These are phyloP conservation scores for Nylanderia fulva DNA, from an alignment of 1,140 invertebrate species.

Conservation along the genomic window DNA sequence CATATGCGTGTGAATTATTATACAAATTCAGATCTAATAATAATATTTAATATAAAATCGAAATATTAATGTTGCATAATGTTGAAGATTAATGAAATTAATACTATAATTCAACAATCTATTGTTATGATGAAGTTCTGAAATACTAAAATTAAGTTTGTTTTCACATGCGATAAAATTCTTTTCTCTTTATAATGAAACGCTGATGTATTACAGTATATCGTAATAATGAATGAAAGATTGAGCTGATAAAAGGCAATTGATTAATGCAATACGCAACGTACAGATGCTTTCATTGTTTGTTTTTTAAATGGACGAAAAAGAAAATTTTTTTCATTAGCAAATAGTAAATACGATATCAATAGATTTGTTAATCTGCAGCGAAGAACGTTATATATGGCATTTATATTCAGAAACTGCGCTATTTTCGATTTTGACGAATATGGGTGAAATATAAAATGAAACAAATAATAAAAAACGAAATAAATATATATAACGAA, in stretches of 20 bases:
- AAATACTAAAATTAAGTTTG: neutral
- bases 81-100: no score
- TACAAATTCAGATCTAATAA: neutral
- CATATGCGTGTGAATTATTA: neutral
- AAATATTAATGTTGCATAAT: no score
- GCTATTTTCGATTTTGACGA: slow-evolving; percentile 4
- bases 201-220: neutral
- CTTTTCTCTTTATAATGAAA: neutral
- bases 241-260: neutral
- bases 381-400: neutral
- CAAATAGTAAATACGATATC: neutral
- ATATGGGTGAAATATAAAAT: slow-evolving; percentile 1
- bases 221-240: slow-evolving; percentile 1
- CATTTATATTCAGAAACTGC: neutral
- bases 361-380: slow-evolving; percentile 4
- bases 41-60: neutral
- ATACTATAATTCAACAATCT: no score
- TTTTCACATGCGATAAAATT: neutral
- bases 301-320: neutral
- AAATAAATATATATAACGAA: neutral
- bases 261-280: slow-evolving; percentile 9
- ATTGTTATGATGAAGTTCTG: neutral
- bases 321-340: slow-evolving; percentile 20
- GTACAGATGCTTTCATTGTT: neutral
- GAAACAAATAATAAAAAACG: neutral